These are phyloP conservation scores for Pantelozetes paolii DNA, from an alignment of 2,888 invertebrate genomes.

Conservation along the genomic window DNA sequence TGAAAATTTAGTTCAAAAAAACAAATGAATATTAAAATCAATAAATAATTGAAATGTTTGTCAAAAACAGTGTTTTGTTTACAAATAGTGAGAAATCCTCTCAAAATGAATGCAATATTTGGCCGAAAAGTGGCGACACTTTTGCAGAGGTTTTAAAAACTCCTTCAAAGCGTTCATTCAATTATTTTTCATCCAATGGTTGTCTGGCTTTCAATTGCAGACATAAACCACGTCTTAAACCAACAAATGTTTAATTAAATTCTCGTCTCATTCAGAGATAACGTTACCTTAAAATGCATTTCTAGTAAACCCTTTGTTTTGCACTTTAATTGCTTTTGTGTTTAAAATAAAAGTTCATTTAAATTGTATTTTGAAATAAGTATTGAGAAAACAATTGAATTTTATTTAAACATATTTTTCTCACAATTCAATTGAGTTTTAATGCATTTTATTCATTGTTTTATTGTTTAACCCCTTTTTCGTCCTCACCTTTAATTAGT, in stretches of 20 bases:
- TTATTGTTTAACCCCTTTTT: too few relatives aligned
- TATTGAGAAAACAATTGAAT: too few relatives aligned
- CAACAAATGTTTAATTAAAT: background rate
- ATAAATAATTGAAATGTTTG: background rate
- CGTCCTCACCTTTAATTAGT: too few relatives aligned
- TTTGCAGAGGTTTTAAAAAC: background rate
- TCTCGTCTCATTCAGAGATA: background rate
- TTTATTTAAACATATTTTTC: too few relatives aligned
- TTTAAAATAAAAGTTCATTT: too few relatives aligned
- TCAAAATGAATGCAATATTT: background rate
- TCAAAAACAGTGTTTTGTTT: constrained; percentile 6
- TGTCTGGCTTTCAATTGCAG: background rate
- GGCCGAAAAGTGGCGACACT: constrained; percentile 19
- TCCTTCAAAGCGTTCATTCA: background rate
- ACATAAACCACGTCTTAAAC: background rate
- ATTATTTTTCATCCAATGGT: constrained; percentile 10
- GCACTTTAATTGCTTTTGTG: too few relatives aligned
- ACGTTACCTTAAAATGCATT: background rate
- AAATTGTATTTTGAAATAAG: too few relatives aligned
- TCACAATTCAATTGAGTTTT: too few relatives aligned
- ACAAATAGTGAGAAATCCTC: background rate
- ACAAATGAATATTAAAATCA: background rate
- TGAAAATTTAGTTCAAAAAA: too few relatives aligned
- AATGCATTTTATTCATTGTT: too few relatives aligned
- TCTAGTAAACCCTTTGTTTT: background rate